Conservation (phyloP, 2,888 invertebrate species). For the Cylloceria caligata region DNA sequence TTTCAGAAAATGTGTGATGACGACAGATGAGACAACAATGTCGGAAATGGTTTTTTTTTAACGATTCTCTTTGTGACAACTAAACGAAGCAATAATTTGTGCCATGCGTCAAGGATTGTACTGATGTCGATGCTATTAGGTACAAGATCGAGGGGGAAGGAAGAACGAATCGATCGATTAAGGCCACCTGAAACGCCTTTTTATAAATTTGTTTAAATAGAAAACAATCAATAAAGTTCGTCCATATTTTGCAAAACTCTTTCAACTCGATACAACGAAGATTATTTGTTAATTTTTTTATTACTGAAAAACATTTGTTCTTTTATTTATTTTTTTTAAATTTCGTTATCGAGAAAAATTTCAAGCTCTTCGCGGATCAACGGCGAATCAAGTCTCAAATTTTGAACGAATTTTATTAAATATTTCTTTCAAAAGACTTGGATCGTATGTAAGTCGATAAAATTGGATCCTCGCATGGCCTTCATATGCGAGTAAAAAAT, state of each 20-base stretch:
- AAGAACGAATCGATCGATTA: constrained; percentile 52
- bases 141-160: constrained; percentile 52
- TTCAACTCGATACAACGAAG: neutral
- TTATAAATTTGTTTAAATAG: neutral
- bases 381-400: neutral
- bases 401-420: neutral
- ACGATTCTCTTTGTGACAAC: neutral
- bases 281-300: neutral
- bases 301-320: no score
- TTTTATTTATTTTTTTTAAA: no score
- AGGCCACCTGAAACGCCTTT: constrained; percentile 14
- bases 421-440: neutral
- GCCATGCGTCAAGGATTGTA: constrained; percentile 12
- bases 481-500: constrained; percentile 8
- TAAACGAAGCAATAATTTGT: constrained; percentile 1
- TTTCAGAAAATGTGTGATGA: constrained; percentile 14
- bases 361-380: neutral
- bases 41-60: constrained; percentile 1
- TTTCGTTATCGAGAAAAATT: neutral
- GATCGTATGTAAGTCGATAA: neutral
- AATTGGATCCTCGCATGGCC: neutral
- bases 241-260: neutral
- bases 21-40: constrained; percentile 25
- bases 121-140: constrained; percentile 20
- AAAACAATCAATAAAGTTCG: neutral